Evolutionary conservation across 37 sponge, comb jelly and placozoan genomes (phyloP), one percentile per base, ranked within the genome.

Genomic region (Chondrosia reniformis): DNA sequence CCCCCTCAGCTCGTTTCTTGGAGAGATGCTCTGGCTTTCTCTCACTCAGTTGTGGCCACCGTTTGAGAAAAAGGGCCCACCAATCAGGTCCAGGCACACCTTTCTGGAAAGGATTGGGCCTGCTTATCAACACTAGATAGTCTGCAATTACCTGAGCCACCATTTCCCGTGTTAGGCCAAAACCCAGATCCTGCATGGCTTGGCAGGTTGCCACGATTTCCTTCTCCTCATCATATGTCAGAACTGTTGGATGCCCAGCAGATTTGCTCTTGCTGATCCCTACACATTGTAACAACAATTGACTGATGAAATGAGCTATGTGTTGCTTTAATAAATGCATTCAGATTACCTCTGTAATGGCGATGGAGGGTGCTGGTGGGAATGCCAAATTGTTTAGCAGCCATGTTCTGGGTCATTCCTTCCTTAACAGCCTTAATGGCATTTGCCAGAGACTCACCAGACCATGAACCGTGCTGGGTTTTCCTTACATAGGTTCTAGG

Each of bases 141-240:
- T 86, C 78, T 6, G 44, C 24, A 21, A 86, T 77, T 22, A 86
- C 79, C 38, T 75, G 55, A 22, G 61, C 63, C 24, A 81, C 82
- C 55, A 86, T 36, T 4, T 75, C 81, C 56, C 69, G 61, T 1
- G 86, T 85, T 3, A 81, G 73, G n/a, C 77, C 78, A 81, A 80
- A 86, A 0, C 87, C 87, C 5, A 86, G 55, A 46, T 86, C 87
- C 37, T 81, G 82, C 21, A 86, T 30, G 5, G 54, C 82, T 55
- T 86, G 82, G 31, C 59, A 46, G 0, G 78, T 45, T 32, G 41
- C 65, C 27, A 81, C 83, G 19, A 87, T 82, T 19, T 87, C 83
- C 55, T 78, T 39, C 67, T 87, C 87, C 44, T 86, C 81, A 2
- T 56, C 45, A 25, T 58, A 5, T 10, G 77, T 76, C 1, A 86